phyloP scores from a whole-genome alignment of 2,888 invertebrate species.

The Mesorhabditis sp. region DNA sequence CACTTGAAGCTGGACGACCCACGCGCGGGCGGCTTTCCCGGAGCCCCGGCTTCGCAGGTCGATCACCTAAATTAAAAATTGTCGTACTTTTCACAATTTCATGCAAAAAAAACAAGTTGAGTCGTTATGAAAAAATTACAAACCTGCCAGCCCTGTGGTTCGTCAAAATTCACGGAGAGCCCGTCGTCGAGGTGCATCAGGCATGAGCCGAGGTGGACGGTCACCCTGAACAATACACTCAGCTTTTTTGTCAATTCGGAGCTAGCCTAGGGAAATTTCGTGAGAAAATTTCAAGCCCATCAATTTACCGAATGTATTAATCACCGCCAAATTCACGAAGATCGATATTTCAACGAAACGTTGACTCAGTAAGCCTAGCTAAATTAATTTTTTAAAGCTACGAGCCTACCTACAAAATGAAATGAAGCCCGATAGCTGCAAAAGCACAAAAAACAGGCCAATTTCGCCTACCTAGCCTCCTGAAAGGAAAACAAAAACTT shows the following conservation, averaged over 20 bases:
- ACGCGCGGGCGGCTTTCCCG: slow-evolving; percentile 76
- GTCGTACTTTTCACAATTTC: not conserved
- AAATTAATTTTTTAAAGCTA: no score
- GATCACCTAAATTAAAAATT: slow-evolving; percentile 28
- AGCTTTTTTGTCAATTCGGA: no score
- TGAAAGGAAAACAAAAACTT: no score
- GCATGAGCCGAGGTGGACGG: slow-evolving; percentile 38
- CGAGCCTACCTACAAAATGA: no score
- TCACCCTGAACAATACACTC: slow-evolving; percentile 28
- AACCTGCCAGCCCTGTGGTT: slow-evolving; percentile 93
- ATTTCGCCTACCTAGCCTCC: no score
- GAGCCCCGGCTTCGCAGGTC: slow-evolving; percentile 39
- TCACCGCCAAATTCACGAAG: no score
- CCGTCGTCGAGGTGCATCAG: slow-evolving; percentile 43
- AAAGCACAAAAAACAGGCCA: no score
- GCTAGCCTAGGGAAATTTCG: no score
- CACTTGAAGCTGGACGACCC: slow-evolving; percentile 92
- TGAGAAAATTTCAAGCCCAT: not conserved
- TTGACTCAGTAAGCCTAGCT: no score
- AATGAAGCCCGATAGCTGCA: no score
- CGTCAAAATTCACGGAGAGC: slow-evolving; percentile 61
- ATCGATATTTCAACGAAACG: no score
- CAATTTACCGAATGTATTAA: not conserved
- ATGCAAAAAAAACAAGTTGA: not conserved
- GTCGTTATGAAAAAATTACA: not conserved